phyloP scores from a whole-genome alignment of 1,140 invertebrate genomes.

The Drosophila prosaltans region DNA sequence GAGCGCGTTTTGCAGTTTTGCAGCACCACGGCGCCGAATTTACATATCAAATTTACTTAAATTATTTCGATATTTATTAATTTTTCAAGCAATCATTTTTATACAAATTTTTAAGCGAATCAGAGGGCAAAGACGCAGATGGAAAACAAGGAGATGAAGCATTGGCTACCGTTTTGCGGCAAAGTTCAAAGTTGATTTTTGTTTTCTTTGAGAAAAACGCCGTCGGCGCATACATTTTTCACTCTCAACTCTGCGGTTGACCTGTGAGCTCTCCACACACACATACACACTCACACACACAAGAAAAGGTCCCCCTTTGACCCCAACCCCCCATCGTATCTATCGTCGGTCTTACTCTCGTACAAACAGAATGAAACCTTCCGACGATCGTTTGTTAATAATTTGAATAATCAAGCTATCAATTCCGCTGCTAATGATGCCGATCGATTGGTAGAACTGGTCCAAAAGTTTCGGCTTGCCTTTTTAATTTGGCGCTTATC shows the following conservation, averaged over 20 bases:
- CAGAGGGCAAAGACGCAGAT: conserved; percentile 17
- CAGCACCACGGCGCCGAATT: conserved; percentile 51
- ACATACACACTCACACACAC: background rate
- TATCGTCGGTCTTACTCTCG: background rate
- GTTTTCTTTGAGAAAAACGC: conserved; percentile 28
- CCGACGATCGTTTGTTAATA: conserved; percentile 75
- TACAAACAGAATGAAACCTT: conserved; percentile 42
- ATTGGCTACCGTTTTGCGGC: conserved; percentile 71
- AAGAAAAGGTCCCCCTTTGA: background rate
- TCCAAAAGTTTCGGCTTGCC: conserved; percentile 12
- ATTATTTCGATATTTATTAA: conserved; percentile 81
- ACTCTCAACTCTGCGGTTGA: conserved; percentile 48
- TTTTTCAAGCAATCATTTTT: conserved; percentile 62
- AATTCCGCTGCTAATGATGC: conserved; percentile 82
- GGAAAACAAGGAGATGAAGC: conserved; percentile 14
- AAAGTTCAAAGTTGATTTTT: conserved; percentile 63
- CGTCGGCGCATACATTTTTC: conserved; percentile 75
- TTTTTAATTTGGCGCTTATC: conserved; percentile 62
- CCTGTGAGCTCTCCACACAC: conserved; percentile 56
- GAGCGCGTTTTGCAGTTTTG: conserved; percentile 68
- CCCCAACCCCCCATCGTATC: background rate
- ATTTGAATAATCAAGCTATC: conserved; percentile 83
- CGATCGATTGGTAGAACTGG: conserved; percentile 61
- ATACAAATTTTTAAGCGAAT: conserved; percentile 50
- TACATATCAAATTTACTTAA: conserved; percentile 72